Base-by-base conservation (phyloP, 2,113 vertebrate genomes). In the Amphilophus citrinellus region DNA sequence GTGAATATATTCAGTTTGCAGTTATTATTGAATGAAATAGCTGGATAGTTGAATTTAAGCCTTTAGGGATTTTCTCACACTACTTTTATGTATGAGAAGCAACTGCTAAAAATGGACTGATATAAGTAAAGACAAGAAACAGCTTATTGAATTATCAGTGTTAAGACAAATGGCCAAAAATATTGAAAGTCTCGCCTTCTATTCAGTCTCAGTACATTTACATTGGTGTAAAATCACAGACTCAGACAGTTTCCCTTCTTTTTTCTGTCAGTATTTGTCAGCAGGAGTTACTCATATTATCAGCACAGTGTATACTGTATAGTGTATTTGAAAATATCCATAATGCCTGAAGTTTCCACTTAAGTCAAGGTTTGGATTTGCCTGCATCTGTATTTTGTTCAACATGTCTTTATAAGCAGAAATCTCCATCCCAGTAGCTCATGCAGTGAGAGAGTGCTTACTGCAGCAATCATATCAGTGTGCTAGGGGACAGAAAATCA, bases 361-460 rank as follows among this genome's bases (percentile, higher is more conserved):
- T 30, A 87, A 86, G 85, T 82, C 22, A 27, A 47, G 79, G 79
- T 44, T 61, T 32, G 39, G 82, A 91, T 81, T 75, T 68, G 80
- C 80, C 59, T 61, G 66, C 83, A 62, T 77, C 27, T 11, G 27
- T 85, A 85, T 84, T 87, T 90, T 87, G 27, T 78, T 62, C 60
- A 82, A 83, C 77, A 39, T 60, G 76, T 80, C 84, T 87, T 91
- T 89, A 88, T 88, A 90, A 88, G 89, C 89, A 91, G 85, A 91
- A 90, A 79, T 71, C 75, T 73, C 32, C 62, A 44, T 86, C 87
- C 83, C 86, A 76, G 75, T 86, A 89, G 89, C 86, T 20, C 68
- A 73, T 66, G 75, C 59, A 79, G 87, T 35, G n/a, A 79, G 50
- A 77, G 78, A 84, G 76, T 86, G 91, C 90, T 87, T 86, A 89